phyloP scores from a whole-genome alignment of 2,113 vertebrate species.

The Myxocyprinus asiaticus region DNA sequence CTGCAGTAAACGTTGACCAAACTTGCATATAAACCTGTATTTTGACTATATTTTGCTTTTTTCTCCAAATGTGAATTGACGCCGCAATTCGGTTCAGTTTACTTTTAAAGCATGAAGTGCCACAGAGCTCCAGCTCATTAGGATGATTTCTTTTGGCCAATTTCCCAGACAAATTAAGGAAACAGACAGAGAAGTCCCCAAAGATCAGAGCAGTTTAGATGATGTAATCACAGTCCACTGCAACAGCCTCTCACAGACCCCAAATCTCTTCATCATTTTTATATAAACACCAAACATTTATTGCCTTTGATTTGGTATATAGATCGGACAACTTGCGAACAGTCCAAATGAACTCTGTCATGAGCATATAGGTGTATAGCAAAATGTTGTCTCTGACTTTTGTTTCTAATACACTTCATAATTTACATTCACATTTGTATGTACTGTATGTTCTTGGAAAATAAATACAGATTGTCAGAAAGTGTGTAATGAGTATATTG shows the following conservation, averaged over 20 bases:
- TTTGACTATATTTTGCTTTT: conserved; percentile 43
- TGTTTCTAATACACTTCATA: too few relatives aligned
- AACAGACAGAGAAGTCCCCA: conserved; percentile 50
- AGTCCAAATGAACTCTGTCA: too few relatives aligned
- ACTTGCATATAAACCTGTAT: not conserved
- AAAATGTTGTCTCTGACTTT: too few relatives aligned
- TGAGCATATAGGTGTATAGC: too few relatives aligned
- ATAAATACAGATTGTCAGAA: too few relatives aligned
- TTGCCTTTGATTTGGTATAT: not conserved
- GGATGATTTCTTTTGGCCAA: conserved; percentile 62
- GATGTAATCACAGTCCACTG: conserved; percentile 66
- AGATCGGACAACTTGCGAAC: not conserved
- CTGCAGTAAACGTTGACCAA: too few relatives aligned
- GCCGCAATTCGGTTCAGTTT: conserved; percentile 71
- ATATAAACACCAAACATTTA: not conserved
- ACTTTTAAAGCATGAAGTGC: conserved; percentile 59
- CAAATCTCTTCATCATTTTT: conserved; percentile 17
- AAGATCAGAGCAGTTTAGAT: conserved; percentile 62
- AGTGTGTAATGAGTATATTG: too few relatives aligned
- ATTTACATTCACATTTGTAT: too few relatives aligned
- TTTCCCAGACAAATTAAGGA: conserved; percentile 69
- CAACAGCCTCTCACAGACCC: conserved; percentile 57
- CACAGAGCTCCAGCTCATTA: conserved; percentile 47
- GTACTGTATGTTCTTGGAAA: too few relatives aligned
- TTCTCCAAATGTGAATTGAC: conserved; percentile 60